Conservation (phyloP, 1,140 invertebrate species). For the Probaryconus sp. region DNA sequence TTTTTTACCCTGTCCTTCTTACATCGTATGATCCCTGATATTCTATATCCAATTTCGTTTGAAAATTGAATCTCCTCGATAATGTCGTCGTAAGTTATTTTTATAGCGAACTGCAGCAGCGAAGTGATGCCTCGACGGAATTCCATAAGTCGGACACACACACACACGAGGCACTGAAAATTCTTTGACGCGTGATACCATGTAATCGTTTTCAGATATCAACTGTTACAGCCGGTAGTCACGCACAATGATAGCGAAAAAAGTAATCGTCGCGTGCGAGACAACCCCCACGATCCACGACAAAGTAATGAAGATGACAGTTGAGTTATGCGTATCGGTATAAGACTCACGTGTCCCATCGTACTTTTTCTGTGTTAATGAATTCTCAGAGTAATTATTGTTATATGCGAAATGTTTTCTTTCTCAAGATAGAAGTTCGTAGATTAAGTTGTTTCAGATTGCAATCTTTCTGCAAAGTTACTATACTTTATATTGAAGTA, state of each 20-base stretch:
- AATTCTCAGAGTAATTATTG: no score
- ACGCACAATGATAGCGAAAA: slow-evolving; percentile 48
- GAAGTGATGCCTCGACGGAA: slow-evolving; percentile 18
- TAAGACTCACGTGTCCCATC: no score
- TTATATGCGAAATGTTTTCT: no score
- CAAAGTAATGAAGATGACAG: slow-evolving; percentile 43
- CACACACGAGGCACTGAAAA: background rate
- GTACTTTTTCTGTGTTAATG: no score
- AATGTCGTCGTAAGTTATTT: slow-evolving; percentile 47
- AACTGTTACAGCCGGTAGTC: slow-evolving; percentile 47
- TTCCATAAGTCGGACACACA: slow-evolving; percentile 52
- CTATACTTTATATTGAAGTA: no score
- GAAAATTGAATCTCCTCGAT: slow-evolving; percentile 51
- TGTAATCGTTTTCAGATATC: slow-evolving; percentile 57
- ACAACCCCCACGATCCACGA: slow-evolving; percentile 15
- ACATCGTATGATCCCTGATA: no score
- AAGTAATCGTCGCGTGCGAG: slow-evolving; percentile 31
- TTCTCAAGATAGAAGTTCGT: no score
- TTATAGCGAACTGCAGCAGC: slow-evolving; percentile 29
- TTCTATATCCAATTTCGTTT: slow-evolving; percentile 23
- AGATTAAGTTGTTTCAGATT: no score
- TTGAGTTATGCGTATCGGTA: slow-evolving; percentile 68
- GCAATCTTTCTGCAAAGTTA: no score
- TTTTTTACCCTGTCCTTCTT: no score
- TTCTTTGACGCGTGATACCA: slow-evolving; percentile 43